These are phyloP conservation scores for Tenodera sinensis DNA, from an alignment of 2,888 invertebrate species.

Conservation along the genomic window DNA sequence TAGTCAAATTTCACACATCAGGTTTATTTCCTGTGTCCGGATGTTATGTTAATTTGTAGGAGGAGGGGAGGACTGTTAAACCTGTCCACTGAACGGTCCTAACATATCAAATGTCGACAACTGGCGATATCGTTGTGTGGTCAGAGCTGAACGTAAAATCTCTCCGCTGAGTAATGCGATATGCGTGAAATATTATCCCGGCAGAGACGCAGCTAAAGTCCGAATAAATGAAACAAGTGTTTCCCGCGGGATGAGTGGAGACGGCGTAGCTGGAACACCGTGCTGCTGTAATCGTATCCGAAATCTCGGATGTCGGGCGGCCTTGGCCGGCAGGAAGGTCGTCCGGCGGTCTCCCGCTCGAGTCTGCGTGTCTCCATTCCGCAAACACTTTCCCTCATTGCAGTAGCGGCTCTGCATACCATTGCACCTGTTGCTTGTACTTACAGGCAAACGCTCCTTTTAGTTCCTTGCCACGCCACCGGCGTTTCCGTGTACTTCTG, in stretches of 20 bases:
- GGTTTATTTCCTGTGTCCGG: too few species aligned
- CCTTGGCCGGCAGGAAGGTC: background rate
- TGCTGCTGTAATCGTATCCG: background rate
- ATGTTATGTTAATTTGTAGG: too few species aligned
- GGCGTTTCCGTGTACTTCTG: too few species aligned
- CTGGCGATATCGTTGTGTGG: background rate
- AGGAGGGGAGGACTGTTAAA: too few species aligned
- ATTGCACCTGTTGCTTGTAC: too few species aligned
- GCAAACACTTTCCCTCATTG: background rate
- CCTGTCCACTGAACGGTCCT: background rate
- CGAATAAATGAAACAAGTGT: background rate
- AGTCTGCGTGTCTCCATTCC: background rate
- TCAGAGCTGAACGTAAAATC: background rate
- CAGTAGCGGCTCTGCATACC: background rate
- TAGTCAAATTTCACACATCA: too few species aligned
- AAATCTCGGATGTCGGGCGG: background rate
- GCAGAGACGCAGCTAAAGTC: background rate
- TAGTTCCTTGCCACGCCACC: too few species aligned
- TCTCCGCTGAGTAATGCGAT: background rate
- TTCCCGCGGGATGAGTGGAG: background rate
- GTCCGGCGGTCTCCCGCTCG: background rate
- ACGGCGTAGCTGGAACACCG: background rate
- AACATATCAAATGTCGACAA: background rate
- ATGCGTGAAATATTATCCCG: background rate
- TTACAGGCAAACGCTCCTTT: too few species aligned